phyloP scores from a whole-genome alignment of 2,888 invertebrate species.

The Callimorpha dominula region DNA sequence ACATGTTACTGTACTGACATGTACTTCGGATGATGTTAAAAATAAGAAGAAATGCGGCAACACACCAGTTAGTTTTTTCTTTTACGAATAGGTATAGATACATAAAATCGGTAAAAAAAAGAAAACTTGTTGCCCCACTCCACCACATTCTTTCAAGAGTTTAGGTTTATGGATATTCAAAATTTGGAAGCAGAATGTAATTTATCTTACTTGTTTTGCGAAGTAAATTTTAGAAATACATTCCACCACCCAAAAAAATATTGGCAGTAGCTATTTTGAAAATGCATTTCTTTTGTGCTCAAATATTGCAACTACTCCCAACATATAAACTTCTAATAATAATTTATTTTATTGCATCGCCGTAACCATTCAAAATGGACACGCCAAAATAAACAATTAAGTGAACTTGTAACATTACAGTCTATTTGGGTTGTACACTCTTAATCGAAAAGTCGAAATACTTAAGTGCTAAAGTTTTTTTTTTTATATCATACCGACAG shows the following conservation, averaged over 20 bases:
- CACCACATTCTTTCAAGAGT: no score
- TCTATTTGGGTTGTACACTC: constrained; percentile 84
- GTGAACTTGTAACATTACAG: constrained; percentile 78
- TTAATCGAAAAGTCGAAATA: constrained; percentile 80
- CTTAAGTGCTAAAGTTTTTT: constrained; percentile 65
- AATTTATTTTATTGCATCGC: background rate
- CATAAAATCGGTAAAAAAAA: background rate
- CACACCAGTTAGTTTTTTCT: background rate
- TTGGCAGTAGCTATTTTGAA: background rate
- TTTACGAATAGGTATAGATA: background rate
- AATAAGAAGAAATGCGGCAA: background rate
- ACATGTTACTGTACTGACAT: no score
- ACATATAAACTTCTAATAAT: background rate
- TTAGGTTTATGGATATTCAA: no score
- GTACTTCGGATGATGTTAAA: no score
- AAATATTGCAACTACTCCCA: background rate
- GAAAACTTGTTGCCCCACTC: no score
- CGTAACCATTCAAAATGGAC: constrained; percentile 33
- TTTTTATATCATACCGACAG: constrained; percentile 50
- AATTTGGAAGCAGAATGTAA: no score
- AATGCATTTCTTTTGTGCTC: background rate
- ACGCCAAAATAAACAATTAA: constrained; percentile 60
- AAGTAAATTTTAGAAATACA: background rate
- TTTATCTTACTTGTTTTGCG: background rate
- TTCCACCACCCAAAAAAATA: background rate